phyloP scores from a whole-genome alignment of 2,797 vertebrate genomes.

The Harpagifer antarcticus region DNA sequence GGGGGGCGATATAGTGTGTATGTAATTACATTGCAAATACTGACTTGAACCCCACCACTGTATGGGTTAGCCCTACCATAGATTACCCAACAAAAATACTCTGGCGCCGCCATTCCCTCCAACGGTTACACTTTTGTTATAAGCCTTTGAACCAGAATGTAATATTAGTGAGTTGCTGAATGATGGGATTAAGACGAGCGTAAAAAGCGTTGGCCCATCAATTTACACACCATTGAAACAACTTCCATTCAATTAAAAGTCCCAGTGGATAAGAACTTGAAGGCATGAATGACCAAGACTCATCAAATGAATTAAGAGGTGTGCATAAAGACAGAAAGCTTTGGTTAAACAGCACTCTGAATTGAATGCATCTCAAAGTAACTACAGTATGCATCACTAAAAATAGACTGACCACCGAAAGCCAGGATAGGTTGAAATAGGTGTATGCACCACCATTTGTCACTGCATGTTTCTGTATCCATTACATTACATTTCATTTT shows the following conservation, averaged over 20 bases:
- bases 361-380: constrained; percentile 49
- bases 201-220: constrained; percentile 38
- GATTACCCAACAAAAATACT: too few species aligned
- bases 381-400: constrained; percentile 36
- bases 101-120: too few species aligned
- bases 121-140: constrained; percentile 10
- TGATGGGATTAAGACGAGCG: constrained; percentile 23
- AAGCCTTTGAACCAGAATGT: constrained; percentile 33
- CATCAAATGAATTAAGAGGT: constrained; percentile 63
- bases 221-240: constrained; percentile 53
- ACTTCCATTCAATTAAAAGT: constrained; percentile 71
- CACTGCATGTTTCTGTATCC: constrained; percentile 28
- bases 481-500: too few species aligned
- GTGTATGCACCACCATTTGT: constrained; percentile 30
- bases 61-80: too few species aligned
- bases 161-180: constrained; percentile 16
- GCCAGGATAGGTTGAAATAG: background rate
- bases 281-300: constrained; percentile 55
- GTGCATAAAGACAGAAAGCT: constrained; percentile 45
- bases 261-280: constrained; percentile 62
- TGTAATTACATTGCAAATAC: too few species aligned
- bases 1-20: too few species aligned
- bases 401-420: constrained; percentile 40
- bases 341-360: constrained; percentile 48
- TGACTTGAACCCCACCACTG: too few species aligned